These are phyloP conservation scores for Brachionus calyciflorus DNA, from an alignment of 1,140 invertebrate genomes.

Conservation along the genomic window DNA sequence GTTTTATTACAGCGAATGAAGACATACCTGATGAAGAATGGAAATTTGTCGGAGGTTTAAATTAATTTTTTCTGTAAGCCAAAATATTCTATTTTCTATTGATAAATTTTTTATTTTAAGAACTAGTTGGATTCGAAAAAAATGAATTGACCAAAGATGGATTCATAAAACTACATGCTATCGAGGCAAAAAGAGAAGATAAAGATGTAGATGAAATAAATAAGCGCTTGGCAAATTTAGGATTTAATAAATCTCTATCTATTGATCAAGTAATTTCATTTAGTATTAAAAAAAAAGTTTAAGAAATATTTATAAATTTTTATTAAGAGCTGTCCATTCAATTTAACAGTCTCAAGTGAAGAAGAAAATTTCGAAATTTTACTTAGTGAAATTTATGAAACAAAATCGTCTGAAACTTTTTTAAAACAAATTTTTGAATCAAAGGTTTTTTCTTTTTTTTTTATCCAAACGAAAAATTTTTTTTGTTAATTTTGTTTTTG, in stretches of 20 bases:
- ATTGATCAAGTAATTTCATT: constrained; percentile 44
- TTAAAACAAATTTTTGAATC: constrained; percentile 6
- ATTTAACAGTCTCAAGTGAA: not conserved
- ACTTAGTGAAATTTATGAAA: constrained; percentile 27
- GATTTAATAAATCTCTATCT: constrained; percentile 24
- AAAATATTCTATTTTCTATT: not conserved
- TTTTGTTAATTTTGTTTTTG: not conserved
- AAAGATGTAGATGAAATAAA: not conserved
- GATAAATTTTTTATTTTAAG: not conserved
- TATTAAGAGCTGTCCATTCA: constrained; percentile 34
- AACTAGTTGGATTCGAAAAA: constrained; percentile 26
- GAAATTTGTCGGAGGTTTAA: not conserved
- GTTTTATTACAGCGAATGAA: constrained; percentile 7
- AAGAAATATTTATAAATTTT: no score
- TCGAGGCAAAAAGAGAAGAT: constrained; percentile 16
- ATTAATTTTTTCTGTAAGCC: not conserved
- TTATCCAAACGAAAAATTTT: not conserved
- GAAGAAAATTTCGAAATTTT: not conserved
- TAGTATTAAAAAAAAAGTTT: no score
- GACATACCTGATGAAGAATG: not conserved
- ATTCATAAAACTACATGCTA: constrained; percentile 3
- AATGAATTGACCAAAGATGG: constrained; percentile 29
- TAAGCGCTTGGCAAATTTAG: not conserved
- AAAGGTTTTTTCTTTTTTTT: not conserved
- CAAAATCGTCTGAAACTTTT: constrained; percentile 3